phyloP scores from a whole-genome alignment of 2,888 invertebrate species.

The Schizaphis graminum region DNA sequence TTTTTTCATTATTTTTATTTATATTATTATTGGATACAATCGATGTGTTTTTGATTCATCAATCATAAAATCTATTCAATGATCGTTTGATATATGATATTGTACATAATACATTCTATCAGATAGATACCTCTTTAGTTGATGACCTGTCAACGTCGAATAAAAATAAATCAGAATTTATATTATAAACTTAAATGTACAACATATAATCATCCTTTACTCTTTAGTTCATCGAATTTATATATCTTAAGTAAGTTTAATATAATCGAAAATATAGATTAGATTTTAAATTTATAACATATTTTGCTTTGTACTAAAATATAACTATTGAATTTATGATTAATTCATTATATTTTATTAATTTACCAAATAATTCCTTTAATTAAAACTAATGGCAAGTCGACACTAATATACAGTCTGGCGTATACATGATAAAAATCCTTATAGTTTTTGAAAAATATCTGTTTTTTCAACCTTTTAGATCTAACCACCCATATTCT shows the following conservation, averaged over 20 bases:
- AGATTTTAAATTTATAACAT: background rate
- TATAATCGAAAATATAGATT: background rate
- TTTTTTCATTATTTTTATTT: background rate
- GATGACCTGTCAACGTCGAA: background rate
- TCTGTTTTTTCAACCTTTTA: background rate
- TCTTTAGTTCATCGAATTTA: background rate
- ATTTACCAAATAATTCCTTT: background rate
- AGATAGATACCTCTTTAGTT: background rate
- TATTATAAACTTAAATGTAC: background rate
- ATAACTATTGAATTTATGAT: background rate
- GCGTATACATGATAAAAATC: background rate
- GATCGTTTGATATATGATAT: background rate
- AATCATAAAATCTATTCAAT: conserved; percentile 15
- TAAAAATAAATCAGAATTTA: background rate
- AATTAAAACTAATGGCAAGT: background rate
- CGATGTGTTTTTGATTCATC: background rate
- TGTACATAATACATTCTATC: background rate
- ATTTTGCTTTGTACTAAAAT: background rate
- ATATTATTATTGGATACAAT: background rate
- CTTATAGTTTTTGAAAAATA: background rate
- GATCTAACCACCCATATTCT: background rate
- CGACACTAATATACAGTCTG: background rate
- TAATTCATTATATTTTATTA: background rate
- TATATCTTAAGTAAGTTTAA: background rate
- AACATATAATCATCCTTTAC: background rate